Evolutionary conservation across 2,888 invertebrate species (phyloP).

Genomic region (Mythimna ferrago): DNA sequence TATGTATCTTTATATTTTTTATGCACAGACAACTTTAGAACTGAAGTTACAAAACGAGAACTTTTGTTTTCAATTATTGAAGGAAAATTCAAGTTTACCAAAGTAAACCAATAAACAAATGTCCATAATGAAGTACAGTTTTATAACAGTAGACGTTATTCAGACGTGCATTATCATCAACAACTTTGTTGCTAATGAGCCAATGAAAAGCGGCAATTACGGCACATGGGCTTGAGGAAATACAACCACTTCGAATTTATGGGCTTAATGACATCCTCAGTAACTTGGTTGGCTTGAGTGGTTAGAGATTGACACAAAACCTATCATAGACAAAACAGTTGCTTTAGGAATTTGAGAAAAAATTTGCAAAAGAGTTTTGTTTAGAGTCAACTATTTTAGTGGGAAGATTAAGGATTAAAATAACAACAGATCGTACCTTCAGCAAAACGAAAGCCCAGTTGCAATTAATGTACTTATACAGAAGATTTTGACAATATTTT

Average conservation of each 20-base stretch:
- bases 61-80: not conserved
- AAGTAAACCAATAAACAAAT: slow-evolving; percentile 15
- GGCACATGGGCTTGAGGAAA: slow-evolving; percentile 17
- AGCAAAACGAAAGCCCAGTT: too few relatives aligned
- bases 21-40: not conserved
- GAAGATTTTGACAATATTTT: too few relatives aligned
- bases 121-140: slow-evolving; percentile 22
- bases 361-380: not conserved
- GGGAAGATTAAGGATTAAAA: too few relatives aligned
- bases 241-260: slow-evolving; percentile 21
- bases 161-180: slow-evolving; percentile 30
- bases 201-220: slow-evolving; percentile 40
- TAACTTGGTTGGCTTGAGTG: not conserved
- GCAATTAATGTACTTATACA: too few relatives aligned
- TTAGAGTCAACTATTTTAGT: not conserved
- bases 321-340: not conserved
- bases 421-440: too few relatives aligned
- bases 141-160: slow-evolving; percentile 12
- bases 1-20: not conserved
- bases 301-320: slow-evolving; percentile 16
- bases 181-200: slow-evolving; percentile 48
- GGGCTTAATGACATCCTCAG: slow-evolving; percentile 29
- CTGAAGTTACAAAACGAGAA: not conserved
- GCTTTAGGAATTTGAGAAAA: not conserved
- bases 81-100: not conserved